phyloP scores from a whole-genome alignment of 1,140 invertebrate genomes.

The Aporrectodea caliginosa region DNA sequence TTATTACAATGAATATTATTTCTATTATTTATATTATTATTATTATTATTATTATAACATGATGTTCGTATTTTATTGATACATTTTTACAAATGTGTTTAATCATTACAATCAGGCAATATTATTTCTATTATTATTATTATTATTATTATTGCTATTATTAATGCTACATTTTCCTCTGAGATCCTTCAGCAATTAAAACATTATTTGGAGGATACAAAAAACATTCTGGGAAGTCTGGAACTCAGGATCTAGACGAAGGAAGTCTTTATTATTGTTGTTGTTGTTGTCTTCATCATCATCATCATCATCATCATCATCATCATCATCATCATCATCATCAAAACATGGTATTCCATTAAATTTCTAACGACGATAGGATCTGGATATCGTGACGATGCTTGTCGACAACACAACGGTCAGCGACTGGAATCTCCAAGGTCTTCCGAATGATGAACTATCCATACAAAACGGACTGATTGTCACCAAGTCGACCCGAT shows the following conservation, averaged over 20 bases:
- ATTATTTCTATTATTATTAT: too few species aligned
- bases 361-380: neutral
- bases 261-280: neutral
- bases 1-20: too few species aligned
- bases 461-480: conserved; percentile 95
- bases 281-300: neutral
- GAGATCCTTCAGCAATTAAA: too few species aligned
- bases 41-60: too few species aligned
- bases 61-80: too few species aligned
- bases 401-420: conserved; percentile 45
- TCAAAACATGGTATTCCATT: neutral
- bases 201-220: too few species aligned
- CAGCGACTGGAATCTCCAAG: conserved; percentile 89
- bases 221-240: too few species aligned
- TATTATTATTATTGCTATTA: too few species aligned
- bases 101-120: too few species aligned
- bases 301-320: neutral
- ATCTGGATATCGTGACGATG: conserved; percentile 21
- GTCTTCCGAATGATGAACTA: conserved; percentile 90
- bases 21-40: too few species aligned
- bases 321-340: neutral
- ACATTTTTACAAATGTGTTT: too few species aligned
- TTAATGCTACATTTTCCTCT: too few species aligned
- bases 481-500: conserved; percentile 84
- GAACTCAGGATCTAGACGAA: neutral